phyloP scores from a whole-genome alignment of 2,888 invertebrate species.

The Yponomeuta sedellus region DNA sequence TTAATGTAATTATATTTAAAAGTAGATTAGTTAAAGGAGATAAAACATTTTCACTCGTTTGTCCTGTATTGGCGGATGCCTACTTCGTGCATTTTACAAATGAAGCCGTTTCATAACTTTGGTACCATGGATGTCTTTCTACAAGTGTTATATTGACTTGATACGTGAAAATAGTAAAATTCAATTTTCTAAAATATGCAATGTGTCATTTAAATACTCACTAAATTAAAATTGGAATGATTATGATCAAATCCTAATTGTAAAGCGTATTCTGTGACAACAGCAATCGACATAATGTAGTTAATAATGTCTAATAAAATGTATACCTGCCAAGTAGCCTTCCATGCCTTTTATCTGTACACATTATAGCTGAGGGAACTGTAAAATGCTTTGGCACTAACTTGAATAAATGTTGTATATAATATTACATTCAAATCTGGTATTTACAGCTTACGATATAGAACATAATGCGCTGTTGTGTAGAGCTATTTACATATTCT shows the following conservation, averaged over 20 bases:
- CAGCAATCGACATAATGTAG: conserved; percentile 35
- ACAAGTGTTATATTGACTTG: conserved; percentile 7
- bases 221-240: conserved; percentile 28
- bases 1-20: conserved; percentile 12
- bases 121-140: conserved; percentile 5
- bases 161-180: conserved; percentile 24
- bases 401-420: conserved; percentile 62
- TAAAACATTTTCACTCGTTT: conserved; percentile 16
- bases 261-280: conserved; percentile 52
- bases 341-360: conserved; percentile 32
- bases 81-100: not conserved
- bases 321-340: conserved; percentile 10
- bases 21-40: conserved; percentile 13
- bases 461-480: conserved; percentile 26
- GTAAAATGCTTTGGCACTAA: conserved; percentile 73
- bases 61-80: conserved; percentile 14
- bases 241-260: conserved; percentile 44
- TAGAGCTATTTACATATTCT: conserved; percentile 57
- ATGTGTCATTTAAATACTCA: conserved; percentile 28
- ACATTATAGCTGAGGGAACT: conserved; percentile 46
- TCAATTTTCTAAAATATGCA: conserved; percentile 22
- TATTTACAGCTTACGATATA: conserved; percentile 67
- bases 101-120: not conserved
- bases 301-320: conserved; percentile 14
- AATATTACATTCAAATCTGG: conserved; percentile 59